Conservation (phyloP, 2,113 vertebrate genomes). For the Nannobrachium achirus region DNA sequence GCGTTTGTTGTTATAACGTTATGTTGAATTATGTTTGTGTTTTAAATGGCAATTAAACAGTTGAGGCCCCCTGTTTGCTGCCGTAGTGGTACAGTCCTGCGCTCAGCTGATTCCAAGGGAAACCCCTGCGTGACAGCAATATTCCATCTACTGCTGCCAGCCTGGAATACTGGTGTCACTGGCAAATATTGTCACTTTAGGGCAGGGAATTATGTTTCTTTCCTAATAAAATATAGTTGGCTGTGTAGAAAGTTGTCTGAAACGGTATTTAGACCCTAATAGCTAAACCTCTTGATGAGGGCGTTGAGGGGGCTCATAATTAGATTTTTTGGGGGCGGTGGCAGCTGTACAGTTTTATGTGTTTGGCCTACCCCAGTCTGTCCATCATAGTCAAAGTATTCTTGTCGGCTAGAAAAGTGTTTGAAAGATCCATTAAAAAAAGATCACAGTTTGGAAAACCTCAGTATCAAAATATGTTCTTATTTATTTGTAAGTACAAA, state of each 20-base stretch:
- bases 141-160: slow-evolving; percentile 41
- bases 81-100: slow-evolving; percentile 59
- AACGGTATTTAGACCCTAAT: too few relatives aligned
- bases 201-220: neutral
- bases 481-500: neutral
- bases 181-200: neutral
- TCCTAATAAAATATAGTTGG: neutral
- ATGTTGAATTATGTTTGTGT: neutral
- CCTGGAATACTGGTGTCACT: neutral
- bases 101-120: slow-evolving; percentile 75
- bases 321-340: too few relatives aligned
- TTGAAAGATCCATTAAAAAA: too few relatives aligned
- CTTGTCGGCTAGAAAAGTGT: too few relatives aligned
- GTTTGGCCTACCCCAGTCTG: too few relatives aligned
- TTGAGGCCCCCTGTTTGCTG: neutral
- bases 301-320: too few relatives aligned
- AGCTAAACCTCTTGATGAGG: too few relatives aligned
- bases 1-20: neutral
- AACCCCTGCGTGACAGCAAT: slow-evolving; percentile 73
- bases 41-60: neutral
- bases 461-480: neutral
- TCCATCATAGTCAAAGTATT: too few relatives aligned
- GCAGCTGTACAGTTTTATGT: too few relatives aligned
- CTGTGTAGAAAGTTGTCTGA: too few relatives aligned
- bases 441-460: neutral